Conservation (phyloP, 1,140 invertebrate genomes). For the Oedothorax gibbosus region DNA sequence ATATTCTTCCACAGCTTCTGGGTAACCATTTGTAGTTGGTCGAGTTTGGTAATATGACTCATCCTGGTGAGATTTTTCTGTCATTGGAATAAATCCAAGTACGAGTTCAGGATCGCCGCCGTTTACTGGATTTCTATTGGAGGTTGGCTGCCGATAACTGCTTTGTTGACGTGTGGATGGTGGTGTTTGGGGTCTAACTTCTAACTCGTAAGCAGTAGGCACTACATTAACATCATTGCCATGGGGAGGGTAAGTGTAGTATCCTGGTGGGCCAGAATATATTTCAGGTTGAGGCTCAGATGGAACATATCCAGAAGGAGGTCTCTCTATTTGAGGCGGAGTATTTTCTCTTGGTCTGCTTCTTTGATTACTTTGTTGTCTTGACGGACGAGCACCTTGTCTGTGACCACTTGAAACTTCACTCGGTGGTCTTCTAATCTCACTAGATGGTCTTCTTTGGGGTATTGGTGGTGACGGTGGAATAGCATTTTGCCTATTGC, state of each 20-base stretch:
- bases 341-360: background rate
- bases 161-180: background rate
- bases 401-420: background rate
- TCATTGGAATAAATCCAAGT: background rate
- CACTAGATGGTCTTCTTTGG: background rate
- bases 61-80: background rate
- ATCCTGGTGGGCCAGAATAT: background rate
- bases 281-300: background rate
- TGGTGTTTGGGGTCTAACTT: background rate
- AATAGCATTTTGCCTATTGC: background rate
- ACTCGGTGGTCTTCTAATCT: background rate
- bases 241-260: background rate
- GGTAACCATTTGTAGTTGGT: background rate
- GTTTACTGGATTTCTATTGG: slow-evolving; percentile 3
- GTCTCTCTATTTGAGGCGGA: slow-evolving; percentile 33
- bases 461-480: background rate
- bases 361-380: background rate
- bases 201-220: slow-evolving; percentile 8
- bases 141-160: background rate
- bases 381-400: background rate
- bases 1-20: slow-evolving; percentile 23
- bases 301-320: slow-evolving; percentile 4
- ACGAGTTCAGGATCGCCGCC: background rate
- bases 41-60: slow-evolving; percentile 2
- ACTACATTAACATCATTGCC: slow-evolving; percentile 33